Conservation (phyloP, 53 echinoderm and acorn worm genomes). For the Pentamera pediparva region DNA sequence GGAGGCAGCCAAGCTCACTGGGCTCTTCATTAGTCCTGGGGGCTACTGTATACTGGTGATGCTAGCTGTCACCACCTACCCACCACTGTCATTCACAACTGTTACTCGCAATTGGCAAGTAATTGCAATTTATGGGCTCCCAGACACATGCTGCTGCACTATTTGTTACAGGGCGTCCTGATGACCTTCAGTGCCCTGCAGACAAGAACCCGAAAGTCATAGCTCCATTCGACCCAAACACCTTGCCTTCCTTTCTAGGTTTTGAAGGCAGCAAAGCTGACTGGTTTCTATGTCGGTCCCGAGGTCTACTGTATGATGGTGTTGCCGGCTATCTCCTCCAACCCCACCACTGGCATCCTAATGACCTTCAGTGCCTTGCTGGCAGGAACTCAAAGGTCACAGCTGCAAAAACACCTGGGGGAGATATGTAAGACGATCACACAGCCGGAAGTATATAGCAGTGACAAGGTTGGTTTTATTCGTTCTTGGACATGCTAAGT, state of each 20-base stretch:
- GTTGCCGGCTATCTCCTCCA: slow-evolving; percentile 51
- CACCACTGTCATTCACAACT: too few relatives aligned
- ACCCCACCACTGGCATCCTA: slow-evolving; percentile 57
- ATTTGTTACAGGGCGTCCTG: slow-evolving; percentile 55
- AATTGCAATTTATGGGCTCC: too few relatives aligned
- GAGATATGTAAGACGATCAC: slow-evolving; percentile 49
- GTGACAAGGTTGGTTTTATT: slow-evolving; percentile 59
- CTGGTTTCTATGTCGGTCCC: slow-evolving; percentile 79
- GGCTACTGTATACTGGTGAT: slow-evolving; percentile 84
- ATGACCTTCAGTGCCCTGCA: slow-evolving; percentile 76
- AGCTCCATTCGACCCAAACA: too few relatives aligned
- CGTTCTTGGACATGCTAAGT: too few relatives aligned
- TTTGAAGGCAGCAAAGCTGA: slow-evolving; percentile 67
- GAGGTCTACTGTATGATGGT: slow-evolving; percentile 90
- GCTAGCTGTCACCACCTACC: slow-evolving; percentile 53
- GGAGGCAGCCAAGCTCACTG: slow-evolving; percentile 69
- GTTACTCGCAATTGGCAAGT: too few relatives aligned
- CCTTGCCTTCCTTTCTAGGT: slow-evolving; percentile 13
- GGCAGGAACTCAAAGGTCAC: slow-evolving; percentile 54
- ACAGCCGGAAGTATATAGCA: slow-evolving; percentile 69
- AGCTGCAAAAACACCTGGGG: slow-evolving; percentile 50
- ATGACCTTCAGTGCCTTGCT: slow-evolving; percentile 78
- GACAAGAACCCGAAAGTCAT: slow-evolving; percentile 51
- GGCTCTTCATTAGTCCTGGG: slow-evolving; percentile 77
- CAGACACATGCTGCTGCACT: too few relatives aligned